Evolutionary conservation across 2,113 vertebrate genomes (phyloP).

Genomic region (Antechinus flavipes): DNA sequence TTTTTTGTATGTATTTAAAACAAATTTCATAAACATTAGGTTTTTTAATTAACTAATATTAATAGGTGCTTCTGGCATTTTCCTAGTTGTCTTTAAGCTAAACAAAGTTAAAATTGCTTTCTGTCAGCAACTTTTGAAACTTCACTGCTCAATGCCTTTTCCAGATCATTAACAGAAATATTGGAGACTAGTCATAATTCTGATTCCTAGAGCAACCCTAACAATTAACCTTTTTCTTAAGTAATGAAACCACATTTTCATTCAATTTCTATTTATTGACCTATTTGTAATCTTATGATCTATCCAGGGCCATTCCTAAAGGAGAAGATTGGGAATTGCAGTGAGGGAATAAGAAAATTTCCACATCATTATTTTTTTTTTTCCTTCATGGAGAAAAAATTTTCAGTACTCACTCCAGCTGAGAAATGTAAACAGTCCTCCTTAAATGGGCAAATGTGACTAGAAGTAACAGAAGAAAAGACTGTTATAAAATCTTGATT

Average conservation of each 20-base stretch:
- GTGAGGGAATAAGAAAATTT: not conserved
- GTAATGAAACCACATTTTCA: slow-evolving; percentile 67
- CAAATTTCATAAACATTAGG: slow-evolving; percentile 57
- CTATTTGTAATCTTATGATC: slow-evolving; percentile 67
- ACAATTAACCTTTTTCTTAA: slow-evolving; percentile 70
- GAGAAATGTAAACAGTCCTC: not conserved
- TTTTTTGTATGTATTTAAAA: slow-evolving; percentile 69
- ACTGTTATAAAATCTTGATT: not conserved
- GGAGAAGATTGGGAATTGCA: not conserved
- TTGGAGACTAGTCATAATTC: slow-evolving; percentile 56
- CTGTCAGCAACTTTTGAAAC: slow-evolving; percentile 60
- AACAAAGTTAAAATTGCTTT: slow-evolving; percentile 65
- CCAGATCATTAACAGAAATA: slow-evolving; percentile 59
- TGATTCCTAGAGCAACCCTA: slow-evolving; percentile 50
- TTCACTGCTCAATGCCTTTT: slow-evolving; percentile 48
- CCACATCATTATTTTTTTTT: not conserved
- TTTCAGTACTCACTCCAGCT: not conserved
- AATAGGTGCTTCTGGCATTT: slow-evolving; percentile 59
- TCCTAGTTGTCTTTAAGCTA: slow-evolving; percentile 55
- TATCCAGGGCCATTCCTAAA: not conserved
- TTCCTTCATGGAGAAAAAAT: not conserved
- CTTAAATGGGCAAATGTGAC: not conserved
- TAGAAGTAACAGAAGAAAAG: not conserved
- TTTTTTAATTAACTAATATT: slow-evolving; percentile 68
- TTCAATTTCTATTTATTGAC: slow-evolving; percentile 68